Conservation (phyloP, 2,113 vertebrate genomes). For the Rhabdornis inornatus region DNA sequence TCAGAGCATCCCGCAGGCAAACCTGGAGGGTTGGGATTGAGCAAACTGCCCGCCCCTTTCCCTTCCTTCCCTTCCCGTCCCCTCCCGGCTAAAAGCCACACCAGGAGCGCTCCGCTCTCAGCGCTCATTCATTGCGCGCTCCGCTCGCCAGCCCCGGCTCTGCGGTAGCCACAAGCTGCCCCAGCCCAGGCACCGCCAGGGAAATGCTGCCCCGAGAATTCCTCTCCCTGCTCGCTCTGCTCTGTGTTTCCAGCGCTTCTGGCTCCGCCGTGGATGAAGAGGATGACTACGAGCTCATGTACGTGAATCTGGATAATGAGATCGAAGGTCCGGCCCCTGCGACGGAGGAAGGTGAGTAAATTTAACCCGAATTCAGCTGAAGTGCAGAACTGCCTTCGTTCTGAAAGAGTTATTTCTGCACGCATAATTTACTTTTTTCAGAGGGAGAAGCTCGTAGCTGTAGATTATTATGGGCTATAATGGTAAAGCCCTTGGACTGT, state of each 20-base stretch:
- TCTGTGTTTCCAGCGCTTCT: conserved; percentile 66
- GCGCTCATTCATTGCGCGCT: conserved; percentile 73
- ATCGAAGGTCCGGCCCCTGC: conserved; percentile 79
- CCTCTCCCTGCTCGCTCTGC: conserved; percentile 56
- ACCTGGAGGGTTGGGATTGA: conserved; percentile 45
- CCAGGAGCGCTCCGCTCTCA: conserved; percentile 68
- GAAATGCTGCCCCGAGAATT: conserved; percentile 51
- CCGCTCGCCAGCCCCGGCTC: not conserved
- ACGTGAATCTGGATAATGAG: conserved; percentile 72
- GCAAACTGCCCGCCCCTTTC: conserved; percentile 52
- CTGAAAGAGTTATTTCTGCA: not conserved
- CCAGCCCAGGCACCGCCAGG: not conserved
- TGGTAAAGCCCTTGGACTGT: not conserved
- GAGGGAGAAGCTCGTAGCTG: not conserved
- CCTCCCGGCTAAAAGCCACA: conserved; percentile 18
- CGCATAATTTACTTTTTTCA: not conserved
- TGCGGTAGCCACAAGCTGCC: not conserved
- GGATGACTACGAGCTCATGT: conserved; percentile 75
- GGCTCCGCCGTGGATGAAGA: conserved; percentile 42
- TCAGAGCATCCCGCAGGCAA: conserved; percentile 1
- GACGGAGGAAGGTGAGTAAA: conserved; percentile 74
- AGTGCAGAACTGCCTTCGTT: not conserved
- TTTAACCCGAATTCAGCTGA: not conserved
- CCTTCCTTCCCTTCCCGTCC: not conserved
- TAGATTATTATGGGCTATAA: not conserved